Evolutionary conservation across 2,888 invertebrate species (phyloP).

Genomic region (Sminthurides aquaticus): DNA sequence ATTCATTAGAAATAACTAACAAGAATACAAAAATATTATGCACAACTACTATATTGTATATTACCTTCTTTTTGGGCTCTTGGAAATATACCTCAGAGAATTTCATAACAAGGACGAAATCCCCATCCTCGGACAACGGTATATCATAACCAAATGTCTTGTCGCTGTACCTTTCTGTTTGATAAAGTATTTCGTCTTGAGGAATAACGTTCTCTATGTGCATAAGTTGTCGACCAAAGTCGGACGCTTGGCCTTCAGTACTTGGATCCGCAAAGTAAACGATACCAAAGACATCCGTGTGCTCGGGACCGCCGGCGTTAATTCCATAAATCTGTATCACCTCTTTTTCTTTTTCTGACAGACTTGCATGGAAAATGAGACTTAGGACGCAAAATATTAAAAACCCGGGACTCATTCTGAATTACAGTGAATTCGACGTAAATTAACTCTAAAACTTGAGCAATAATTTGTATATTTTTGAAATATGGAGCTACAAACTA

Average conservation of each 20-base stretch:
- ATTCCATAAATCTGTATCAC: slow-evolving; percentile 69
- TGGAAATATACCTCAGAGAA: slow-evolving; percentile 97
- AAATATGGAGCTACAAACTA: too few relatives aligned
- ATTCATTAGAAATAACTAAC: too few relatives aligned
- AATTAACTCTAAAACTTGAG: too few relatives aligned
- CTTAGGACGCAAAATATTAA: too few relatives aligned
- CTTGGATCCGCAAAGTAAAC: slow-evolving; percentile 74
- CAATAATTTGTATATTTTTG: too few relatives aligned
- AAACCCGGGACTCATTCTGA: too few relatives aligned
- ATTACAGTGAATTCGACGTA: too few relatives aligned
- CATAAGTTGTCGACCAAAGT: slow-evolving; percentile 76
- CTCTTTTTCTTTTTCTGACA: neutral
- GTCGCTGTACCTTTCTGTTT: slow-evolving; percentile 75
- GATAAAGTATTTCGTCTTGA: slow-evolving; percentile 80
- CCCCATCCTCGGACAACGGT: slow-evolving; percentile 76
- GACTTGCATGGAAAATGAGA: too few relatives aligned
- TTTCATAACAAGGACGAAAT: slow-evolving; percentile 87
- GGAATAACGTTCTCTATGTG: slow-evolving; percentile 71
- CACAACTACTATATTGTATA: slow-evolving; percentile 13
- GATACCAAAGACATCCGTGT: slow-evolving; percentile 77
- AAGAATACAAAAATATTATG: too few relatives aligned
- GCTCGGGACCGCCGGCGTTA: slow-evolving; percentile 82
- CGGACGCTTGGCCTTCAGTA: slow-evolving; percentile 71
- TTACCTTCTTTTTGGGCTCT: slow-evolving; percentile 78
- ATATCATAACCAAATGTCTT: slow-evolving; percentile 85